Evolutionary conservation across 2,797 vertebrate species (phyloP), one percentile per base, ranked within the genome.

Genomic region (Lagothrix lagotricha): DNA sequence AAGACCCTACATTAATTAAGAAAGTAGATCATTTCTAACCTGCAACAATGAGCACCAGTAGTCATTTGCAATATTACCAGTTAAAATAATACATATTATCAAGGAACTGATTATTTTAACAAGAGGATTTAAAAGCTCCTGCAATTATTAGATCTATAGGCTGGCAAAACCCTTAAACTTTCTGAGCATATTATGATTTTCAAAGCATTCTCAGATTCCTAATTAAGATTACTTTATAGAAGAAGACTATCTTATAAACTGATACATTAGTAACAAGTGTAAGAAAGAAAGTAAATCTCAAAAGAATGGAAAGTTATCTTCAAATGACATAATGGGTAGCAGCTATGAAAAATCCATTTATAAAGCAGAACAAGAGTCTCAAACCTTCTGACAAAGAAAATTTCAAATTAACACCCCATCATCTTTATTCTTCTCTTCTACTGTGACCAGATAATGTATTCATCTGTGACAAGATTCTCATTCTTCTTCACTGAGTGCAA

Each of bases 221-320:
- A 90, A 98, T 97, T 98, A 98, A 92, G 97, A 89, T 17, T 88
- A 89, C 93, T 98, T 97, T 76, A 97, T 11, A 95, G 61, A 83
- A 94, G 48, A 81, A 94, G 72, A 48, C 30, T 96, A 96, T 96
- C 96, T 96, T 75, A 92, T 95, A 97, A 98, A 97, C 83, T 97
- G 82, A 96, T 93, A 91, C 36, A 48, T 96, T 91, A 98, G 92
- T 97, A 80, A 75, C 91, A 98, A 97, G 44, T 96, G 46, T n/a
- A 97, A 98, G 81, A 89, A 94, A 96, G 72, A 97, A 96, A 94
- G 52, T 81, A 91, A 97, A 98, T 98, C 94, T 94, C 90, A 97
- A 98, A 94, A 96, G 85, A 98, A 96, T 28, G 96, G 86, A 70
- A 97, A 98, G 98, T 98, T 90, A 98, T 96, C 81, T 88, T 67